A percentile compares a stretch with the other conserved stretches of the same genome.
Evolutionary conservation across 2,888 invertebrate species (phyloP).

Genomic region (Stenodera caucasica): DNA sequence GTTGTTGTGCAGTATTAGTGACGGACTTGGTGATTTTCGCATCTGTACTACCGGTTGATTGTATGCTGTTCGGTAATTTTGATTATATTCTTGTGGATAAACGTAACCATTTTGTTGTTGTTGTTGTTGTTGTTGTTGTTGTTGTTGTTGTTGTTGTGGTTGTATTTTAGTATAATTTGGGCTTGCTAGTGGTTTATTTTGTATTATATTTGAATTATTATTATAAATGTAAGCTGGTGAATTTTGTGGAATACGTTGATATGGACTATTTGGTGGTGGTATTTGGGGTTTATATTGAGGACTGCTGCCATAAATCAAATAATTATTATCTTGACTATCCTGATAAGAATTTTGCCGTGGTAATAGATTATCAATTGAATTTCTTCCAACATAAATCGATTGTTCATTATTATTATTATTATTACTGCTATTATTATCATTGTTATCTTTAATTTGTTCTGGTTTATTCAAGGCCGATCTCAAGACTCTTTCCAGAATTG

Average conservation of each 20-base stretch:
- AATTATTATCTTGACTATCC: constrained; percentile 24
- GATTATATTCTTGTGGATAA: constrained; percentile 22
- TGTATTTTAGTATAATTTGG: constrained; percentile 22
- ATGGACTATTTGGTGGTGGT: constrained; percentile 31
- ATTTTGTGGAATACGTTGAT: constrained; percentile 43
- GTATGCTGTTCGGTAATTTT: constrained; percentile 14
- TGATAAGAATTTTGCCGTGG: constrained; percentile 39
- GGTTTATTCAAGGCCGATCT: constrained; percentile 74
- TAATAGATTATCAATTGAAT: constrained; percentile 44
- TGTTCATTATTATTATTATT: constrained; percentile 24
- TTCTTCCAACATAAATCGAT: constrained; percentile 42
- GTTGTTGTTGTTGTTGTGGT: constrained; percentile 10
- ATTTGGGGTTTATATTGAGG: constrained; percentile 40
- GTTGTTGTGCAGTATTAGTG: constrained; percentile 12
- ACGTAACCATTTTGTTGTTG: constrained; percentile 5
- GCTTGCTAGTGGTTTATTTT: constrained; percentile 12
- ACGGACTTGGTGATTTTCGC: constrained; percentile 38
- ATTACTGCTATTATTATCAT: constrained; percentile 21
- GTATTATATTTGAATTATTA: neutral
- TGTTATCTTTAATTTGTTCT: constrained; percentile 56
- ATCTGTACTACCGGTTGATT: constrained; percentile 25
- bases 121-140: constrained; percentile 10
- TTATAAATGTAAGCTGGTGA: constrained; percentile 30
- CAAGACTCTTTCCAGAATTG: constrained; percentile 82
- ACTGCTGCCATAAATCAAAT: constrained; percentile 34